Conservation (phyloP, 2,888 invertebrate genomes). For the Mellilla xanthometata region DNA sequence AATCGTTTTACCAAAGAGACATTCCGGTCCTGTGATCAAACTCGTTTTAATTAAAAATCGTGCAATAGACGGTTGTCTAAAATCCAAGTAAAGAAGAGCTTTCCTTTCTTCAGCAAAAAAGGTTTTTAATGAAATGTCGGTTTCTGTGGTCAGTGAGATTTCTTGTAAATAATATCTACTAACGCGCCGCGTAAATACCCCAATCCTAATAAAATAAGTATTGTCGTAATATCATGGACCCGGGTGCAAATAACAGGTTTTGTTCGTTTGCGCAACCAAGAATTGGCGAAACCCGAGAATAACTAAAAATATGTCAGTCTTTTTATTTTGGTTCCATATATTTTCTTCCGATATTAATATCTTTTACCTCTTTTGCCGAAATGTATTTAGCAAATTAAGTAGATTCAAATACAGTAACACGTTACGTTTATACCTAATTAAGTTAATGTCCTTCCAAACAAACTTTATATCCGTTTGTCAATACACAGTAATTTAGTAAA, state of each 20-base stretch:
- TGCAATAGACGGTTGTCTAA: slow-evolving; percentile 72
- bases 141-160: slow-evolving; percentile 39
- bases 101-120: slow-evolving; percentile 54
- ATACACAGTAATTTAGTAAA: not conserved
- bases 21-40: slow-evolving; percentile 74
- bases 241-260: slow-evolving; percentile 26
- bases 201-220: slow-evolving; percentile 23
- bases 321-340: not conserved
- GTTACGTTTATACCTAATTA: too few species aligned
- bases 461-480: not conserved
- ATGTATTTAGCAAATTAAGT: too few species aligned
- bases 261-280: slow-evolving; percentile 11
- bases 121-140: slow-evolving; percentile 64
- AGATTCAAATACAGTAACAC: too few species aligned
- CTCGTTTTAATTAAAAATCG: slow-evolving; percentile 78
- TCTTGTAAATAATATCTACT: slow-evolving; percentile 22
- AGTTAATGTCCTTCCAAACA: too few species aligned
- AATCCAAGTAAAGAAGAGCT: slow-evolving; percentile 64
- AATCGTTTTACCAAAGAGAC: slow-evolving; percentile 69
- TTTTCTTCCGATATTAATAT: too few species aligned
- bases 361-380: too few species aligned
- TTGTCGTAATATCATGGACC: slow-evolving; percentile 23
- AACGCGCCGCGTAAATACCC: slow-evolving; percentile 26
- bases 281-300: slow-evolving; percentile 4
- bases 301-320: not conserved